Evolutionary conservation across 2,888 invertebrate genomes (phyloP).

Genomic region (Erpobdella octoculata): DNA sequence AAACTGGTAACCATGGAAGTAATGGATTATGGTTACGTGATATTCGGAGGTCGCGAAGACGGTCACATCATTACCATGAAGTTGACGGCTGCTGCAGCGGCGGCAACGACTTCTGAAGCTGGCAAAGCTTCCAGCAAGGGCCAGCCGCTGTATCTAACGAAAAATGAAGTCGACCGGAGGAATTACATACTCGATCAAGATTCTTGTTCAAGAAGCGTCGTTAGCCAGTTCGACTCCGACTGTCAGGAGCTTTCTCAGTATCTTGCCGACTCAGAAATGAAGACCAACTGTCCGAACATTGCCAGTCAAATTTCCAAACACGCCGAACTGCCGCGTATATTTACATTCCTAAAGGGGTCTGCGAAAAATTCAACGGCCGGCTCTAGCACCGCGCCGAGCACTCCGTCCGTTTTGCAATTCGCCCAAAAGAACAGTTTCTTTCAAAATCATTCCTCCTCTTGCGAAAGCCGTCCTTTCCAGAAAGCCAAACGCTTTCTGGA

Average conservation of each 20-base stretch:
- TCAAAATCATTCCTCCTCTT: neutral
- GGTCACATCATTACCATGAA: conserved; percentile 39
- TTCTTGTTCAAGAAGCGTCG: neutral
- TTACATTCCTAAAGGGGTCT: neutral
- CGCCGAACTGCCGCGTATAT: conserved; percentile 14
- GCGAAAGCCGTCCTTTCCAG: too few species aligned
- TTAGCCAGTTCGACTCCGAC: conserved; percentile 10
- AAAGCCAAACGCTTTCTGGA: neutral
- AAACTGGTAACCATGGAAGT: conserved; percentile 32
- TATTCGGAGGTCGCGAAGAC: conserved; percentile 37
- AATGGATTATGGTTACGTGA: conserved; percentile 37
- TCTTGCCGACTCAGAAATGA: conserved; percentile 20
- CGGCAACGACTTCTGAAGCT: too few species aligned
- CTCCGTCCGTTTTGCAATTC: neutral
- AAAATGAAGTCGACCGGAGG: conserved; percentile 22
- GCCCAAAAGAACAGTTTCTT: conserved; percentile 2
- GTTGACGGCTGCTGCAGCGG: conserved; percentile 26
- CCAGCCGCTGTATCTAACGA: conserved; percentile 11
- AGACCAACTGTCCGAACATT: neutral
- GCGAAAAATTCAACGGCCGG: neutral
- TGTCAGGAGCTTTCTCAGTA: conserved; percentile 21
- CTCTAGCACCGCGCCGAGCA: neutral
- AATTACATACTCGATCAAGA: conserved; percentile 26
- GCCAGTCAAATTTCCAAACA: conserved; percentile 22
- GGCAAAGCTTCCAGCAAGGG: neutral